phyloP scores from a whole-genome alignment of 2,888 invertebrate genomes.

The Bombylius discolor region DNA sequence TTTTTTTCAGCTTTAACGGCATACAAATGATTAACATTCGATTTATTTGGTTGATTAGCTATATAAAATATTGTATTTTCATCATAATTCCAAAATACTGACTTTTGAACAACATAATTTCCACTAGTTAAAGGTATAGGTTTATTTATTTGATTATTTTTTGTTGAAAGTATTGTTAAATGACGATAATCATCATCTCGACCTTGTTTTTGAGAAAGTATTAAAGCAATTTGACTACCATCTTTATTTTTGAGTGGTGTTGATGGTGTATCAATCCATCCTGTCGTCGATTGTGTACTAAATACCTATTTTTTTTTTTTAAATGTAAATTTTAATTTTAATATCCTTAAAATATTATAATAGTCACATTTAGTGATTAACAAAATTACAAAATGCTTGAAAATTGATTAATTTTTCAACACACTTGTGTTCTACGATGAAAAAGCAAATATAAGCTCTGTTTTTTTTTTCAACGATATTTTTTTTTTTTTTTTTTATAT shows the following conservation, averaged over 20 bases:
- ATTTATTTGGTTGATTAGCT: constrained; percentile 61
- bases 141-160: constrained; percentile 22
- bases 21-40: constrained; percentile 71
- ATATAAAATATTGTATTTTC: constrained; percentile 65
- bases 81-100: constrained; percentile 57
- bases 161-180: constrained; percentile 43
- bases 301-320: constrained; percentile 17
- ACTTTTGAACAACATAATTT: constrained; percentile 56
- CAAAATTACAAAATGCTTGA: too few relatives aligned
- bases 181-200: constrained; percentile 50
- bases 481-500: too few relatives aligned
- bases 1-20: constrained; percentile 45
- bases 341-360: not conserved
- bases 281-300: constrained; percentile 36
- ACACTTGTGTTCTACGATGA: too few relatives aligned
- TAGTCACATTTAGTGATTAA: not conserved
- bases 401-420: too few relatives aligned
- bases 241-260: constrained; percentile 54
- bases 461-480: too few relatives aligned
- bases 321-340: constrained; percentile 3
- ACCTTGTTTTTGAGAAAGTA: constrained; percentile 50
- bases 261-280: constrained; percentile 70
- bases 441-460: too few relatives aligned
- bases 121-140: constrained; percentile 46
- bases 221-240: constrained; percentile 56